These are phyloP conservation scores for Mycetomoellerius zeteki DNA, from an alignment of 1,140 invertebrate genomes.

Conservation along the genomic window DNA sequence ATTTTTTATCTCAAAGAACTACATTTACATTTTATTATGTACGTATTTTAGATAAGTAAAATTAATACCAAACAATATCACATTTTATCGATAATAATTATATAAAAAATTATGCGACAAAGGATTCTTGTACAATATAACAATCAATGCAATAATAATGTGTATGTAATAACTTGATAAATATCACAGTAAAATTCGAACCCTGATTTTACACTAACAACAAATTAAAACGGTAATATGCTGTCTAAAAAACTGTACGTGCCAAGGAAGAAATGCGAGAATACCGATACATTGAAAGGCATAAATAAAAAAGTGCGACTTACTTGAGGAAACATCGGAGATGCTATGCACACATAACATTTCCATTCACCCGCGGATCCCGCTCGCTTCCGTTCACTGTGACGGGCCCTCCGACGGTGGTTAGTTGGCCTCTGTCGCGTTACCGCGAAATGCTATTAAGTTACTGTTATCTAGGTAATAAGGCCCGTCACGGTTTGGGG, in stretches of 20 bases:
- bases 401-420: conserved; percentile 5
- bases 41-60: background rate
- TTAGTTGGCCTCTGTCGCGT: conserved; percentile 39
- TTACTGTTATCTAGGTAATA: conserved; percentile 75
- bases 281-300: no score
- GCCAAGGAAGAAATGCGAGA: background rate
- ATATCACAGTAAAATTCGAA: background rate
- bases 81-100: background rate
- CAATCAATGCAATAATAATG: background rate
- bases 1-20: background rate
- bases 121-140: background rate
- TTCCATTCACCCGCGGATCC: conserved; percentile 26
- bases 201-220: background rate
- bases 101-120: background rate
- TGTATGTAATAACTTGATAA: background rate
- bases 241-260: background rate
- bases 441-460: conserved; percentile 73
- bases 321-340: conserved; percentile 2
- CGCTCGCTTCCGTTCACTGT: conserved; percentile 32
- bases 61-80: background rate
- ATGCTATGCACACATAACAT: background rate
- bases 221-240: background rate
- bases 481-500: conserved; percentile 46
- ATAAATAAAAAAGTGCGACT: background rate
- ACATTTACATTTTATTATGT: background rate